These are phyloP conservation scores for Scaptomyza reducta DNA, from an alignment of 2,888 invertebrate species.

Conservation along the genomic window DNA sequence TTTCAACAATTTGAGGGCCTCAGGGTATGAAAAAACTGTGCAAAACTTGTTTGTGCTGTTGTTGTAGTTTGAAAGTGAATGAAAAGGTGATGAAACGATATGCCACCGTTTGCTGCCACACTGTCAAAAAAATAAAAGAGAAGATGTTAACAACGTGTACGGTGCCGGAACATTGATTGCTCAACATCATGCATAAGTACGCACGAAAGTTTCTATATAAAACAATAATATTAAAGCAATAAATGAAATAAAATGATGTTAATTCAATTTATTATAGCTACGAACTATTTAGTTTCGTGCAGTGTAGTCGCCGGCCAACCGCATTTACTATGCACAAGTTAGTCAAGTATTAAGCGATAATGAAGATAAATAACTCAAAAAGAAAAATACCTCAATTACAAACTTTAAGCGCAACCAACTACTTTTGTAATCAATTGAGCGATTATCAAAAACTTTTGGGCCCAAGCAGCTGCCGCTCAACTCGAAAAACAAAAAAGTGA, in stretches of 20 bases:
- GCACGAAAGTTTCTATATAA: too few species aligned
- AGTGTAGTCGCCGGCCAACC: slow-evolving; percentile 16
- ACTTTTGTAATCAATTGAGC: slow-evolving; percentile 76
- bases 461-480: slow-evolving; percentile 42
- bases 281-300: not conserved
- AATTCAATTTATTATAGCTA: too few species aligned
- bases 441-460: slow-evolving; percentile 64
- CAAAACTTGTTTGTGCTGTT: slow-evolving; percentile 44
- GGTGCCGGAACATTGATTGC: too few species aligned
- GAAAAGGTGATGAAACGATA: slow-evolving; percentile 30
- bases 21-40: slow-evolving; percentile 24
- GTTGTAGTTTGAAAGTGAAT: slow-evolving; percentile 24
- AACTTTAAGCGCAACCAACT: slow-evolving; percentile 68
- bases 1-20: not conserved
- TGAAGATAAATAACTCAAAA: slow-evolving; percentile 73
- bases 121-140: slow-evolving; percentile 17
- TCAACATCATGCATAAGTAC: too few species aligned
- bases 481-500: slow-evolving; percentile 45
- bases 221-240: too few species aligned
- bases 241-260: too few species aligned
- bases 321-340: slow-evolving; percentile 37
- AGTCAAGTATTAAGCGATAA: slow-evolving; percentile 72
- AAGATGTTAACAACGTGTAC: too few species aligned
- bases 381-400: slow-evolving; percentile 75
- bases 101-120: slow-evolving; percentile 33